Base-by-base conservation (phyloP, 1,140 invertebrate genomes). In the Rhagoletis zephyria region DNA sequence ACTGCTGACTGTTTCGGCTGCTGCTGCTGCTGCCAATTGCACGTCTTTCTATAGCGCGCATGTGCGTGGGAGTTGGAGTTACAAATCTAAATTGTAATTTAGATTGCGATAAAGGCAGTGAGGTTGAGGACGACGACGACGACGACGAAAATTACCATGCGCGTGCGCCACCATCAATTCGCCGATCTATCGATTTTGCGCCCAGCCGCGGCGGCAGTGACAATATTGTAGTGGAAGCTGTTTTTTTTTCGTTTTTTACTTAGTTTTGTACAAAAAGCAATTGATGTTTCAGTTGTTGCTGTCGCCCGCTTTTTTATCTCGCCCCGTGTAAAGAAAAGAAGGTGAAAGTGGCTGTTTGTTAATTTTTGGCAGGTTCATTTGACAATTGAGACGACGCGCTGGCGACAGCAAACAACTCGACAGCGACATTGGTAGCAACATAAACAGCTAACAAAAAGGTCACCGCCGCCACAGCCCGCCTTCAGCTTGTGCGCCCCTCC, bases 71-170 rank as follows among this genome's bases (percentile, higher is more conserved):
- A 19, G 74, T 81, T 51, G 74, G 48, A 56, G 74, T 81, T 81
- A 81, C 74, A 81, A 81, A 81, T 81, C 74, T 81, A 81, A 81
- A 81, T 81, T 81, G 74, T 81, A 81, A 81, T 81, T 81, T 81
- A 81, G 74, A 56, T 81, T 81, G 45, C 16, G 48, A 59, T 81
- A 81, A 56, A 81, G 48, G 16, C 48, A 16, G 45, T 16, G 74
- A 56, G 45, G 74, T 42, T 56, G 61, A 63, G 7, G 74, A 30
- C 48, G 74, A n/a, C 48, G n/a, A 19, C 56, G 74, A 16, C 61
- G 61, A 14, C n/a, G 12, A 30, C 30, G 30, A 30, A 30, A 30
- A 30, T 30, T 30, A 30, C 30, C 61, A n/a, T 12, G 48, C 19
- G 19, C 70, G n/a, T 74, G 70, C 70, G 74, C 48, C 74, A 51